Evolutionary conservation across 2,797 vertebrate species (phyloP).

Genomic region (Florisuga fusca): DNA sequence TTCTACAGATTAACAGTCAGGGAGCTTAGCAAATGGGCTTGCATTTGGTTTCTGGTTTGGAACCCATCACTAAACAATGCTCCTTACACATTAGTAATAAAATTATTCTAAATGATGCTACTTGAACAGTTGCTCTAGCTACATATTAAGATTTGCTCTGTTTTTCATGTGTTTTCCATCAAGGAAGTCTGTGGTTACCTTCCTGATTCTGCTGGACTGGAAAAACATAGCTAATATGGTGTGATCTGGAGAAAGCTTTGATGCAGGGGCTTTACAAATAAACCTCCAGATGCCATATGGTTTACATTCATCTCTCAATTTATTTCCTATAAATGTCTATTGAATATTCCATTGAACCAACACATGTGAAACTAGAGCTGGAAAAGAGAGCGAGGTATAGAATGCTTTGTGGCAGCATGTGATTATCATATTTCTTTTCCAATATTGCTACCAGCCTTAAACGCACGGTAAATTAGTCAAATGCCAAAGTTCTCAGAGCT

Average conservation of each 20-base stretch:
- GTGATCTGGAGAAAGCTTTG: constrained; percentile 98
- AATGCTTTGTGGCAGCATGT: constrained; percentile 90
- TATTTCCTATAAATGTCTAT: constrained; percentile 99
- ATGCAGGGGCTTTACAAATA: constrained; percentile 99
- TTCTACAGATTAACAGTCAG: constrained; percentile 14
- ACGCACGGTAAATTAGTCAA: constrained; percentile 79
- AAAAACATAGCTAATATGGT: constrained; percentile 99
- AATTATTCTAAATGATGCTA: constrained; percentile 90
- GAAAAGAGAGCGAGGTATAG: constrained; percentile 85
- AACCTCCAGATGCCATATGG: constrained; percentile 97
- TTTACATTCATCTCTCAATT: constrained; percentile 99
- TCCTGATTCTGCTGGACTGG: constrained; percentile 98
- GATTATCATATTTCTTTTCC: constrained; percentile 90
- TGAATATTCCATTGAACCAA: constrained; percentile 93
- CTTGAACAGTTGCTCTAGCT: constrained; percentile 81
- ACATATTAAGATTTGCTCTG: constrained; percentile 84
- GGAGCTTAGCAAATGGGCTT: constrained; percentile 46
- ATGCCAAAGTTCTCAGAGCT: constrained; percentile 77
- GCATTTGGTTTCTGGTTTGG: constrained; percentile 53
- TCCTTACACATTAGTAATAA: constrained; percentile 70
- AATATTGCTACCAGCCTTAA: constrained; percentile 84
- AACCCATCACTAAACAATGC: constrained; percentile 62
- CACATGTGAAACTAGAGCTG: constrained; percentile 92
- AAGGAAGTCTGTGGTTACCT: constrained; percentile 98
- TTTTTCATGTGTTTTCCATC: constrained; percentile 99